Evolutionary conservation across 2,113 vertebrate genomes (phyloP), one percentile per base, ranked within the genome.

Genomic region (Scomber japonicus): DNA sequence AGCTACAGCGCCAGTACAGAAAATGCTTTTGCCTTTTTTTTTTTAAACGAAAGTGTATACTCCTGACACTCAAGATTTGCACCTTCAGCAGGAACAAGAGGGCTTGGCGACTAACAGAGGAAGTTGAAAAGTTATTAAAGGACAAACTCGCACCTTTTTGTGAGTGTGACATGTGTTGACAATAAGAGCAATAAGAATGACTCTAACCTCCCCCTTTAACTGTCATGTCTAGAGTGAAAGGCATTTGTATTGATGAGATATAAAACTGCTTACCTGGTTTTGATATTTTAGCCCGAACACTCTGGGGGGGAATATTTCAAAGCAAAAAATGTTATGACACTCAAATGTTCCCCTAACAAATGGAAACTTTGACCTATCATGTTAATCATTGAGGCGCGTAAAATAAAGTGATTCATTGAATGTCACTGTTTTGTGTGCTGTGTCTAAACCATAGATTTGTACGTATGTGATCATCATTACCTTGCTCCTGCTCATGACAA

Each of bases 401-500:
- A 1, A 7, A 35, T 9, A 31, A 27, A 10, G 17, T 44, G 16
- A 62, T 12, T 55, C 17, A 7, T 17, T 30, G 7, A 51, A 11
- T n/a, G 50, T 44, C 35, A 40, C n/a, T 50, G 5, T 15, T 30
- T 59, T 21, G 24, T 48, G 8, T 44, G 30, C 27, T 55, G 14
- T 61, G 14, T 21, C 8, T n/a, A 12, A 27, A 46, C 19, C 19
- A 9, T 4, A 60, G 17, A 2, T 5, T 5, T 12, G 11, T 11
- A 21, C 5, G 9, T 9, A 1, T 16, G 3, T 21, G 7, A 51
- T 17, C 1, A n/a, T 10, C 12, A 0, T 81, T 71, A 95, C 95
- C 93, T 94, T 95, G 89, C 95, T 95, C 53, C 95, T 80, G 70
- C 11, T 89, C 90, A 77, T 91, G 40, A 90, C 75, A 15, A 40